Evolutionary conservation across 2,113 vertebrate genomes (phyloP), one percentile per base, ranked within the genome.

Genomic region (Heloderma charlesbogerti): DNA sequence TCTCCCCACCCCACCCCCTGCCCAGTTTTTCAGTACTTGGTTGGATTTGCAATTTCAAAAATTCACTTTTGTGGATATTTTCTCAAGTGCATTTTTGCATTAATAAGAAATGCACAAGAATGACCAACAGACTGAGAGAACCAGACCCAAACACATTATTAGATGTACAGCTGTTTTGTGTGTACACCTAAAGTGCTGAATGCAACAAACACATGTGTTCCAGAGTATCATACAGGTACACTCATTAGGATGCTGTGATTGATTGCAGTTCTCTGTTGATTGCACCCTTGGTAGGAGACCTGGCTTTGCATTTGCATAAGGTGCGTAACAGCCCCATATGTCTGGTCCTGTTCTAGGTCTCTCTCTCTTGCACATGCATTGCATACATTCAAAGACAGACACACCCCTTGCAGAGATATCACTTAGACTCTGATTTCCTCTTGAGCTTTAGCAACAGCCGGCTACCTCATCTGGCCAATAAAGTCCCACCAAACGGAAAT

Each of bases 401-500:
- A 43, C n/a, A 6, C 54, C 37, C 87, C 75, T 71, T 57, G 77
- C 63, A 80, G 16, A 90, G 60, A 67, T 40, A 27, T 75, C 57
- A 25, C 34, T 69, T 66, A 34, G n/a, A 72, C 74, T 77, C 75
- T 22, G 25, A 29, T 31, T 80, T 90, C 27, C 63, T 86, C 45
- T 79, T 43, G 74, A 54, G 83, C 34, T 90, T 79, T 86, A 90
- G 89, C 60, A 90, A 90, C 84, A 85, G 71, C 83, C 83, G 80
- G 79, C 89, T 71, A 54, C 75, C 66, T 86, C 83, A 54, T 69
- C 83, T 85, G 89, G 89, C 83, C 89, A 78, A 90, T 79, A 85
- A 67, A 79, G 48, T 90, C 75, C 89, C 66, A 80, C 84, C 84
- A 80, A 90, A 86, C 48, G 89, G 84, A 90, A 90, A 90, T 80